These are phyloP conservation scores for Phyllotreta cruciferae DNA, from an alignment of 2,888 invertebrate species.

Conservation along the genomic window DNA sequence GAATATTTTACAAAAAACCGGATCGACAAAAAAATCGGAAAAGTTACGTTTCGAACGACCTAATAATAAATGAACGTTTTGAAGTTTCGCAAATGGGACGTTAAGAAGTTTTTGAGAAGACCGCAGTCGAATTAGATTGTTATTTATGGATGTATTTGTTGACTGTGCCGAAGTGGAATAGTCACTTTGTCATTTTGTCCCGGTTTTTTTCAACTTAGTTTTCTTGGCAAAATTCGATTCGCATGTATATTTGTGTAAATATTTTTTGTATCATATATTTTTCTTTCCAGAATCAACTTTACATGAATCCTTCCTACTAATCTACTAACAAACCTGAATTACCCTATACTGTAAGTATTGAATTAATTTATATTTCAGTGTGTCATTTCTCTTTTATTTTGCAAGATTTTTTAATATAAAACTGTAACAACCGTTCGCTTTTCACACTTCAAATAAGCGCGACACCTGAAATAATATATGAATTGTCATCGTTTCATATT, in stretches of 20 bases:
- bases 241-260: neutral
- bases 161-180: constrained; percentile 12
- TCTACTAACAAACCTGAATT: too few species aligned
- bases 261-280: neutral
- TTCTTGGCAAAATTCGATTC: constrained; percentile 11
- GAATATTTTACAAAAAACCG: constrained; percentile 18
- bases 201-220: neutral
- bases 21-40: constrained; percentile 11
- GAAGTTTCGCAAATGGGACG: constrained; percentile 23
- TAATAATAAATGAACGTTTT: constrained; percentile 21
- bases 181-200: constrained; percentile 20
- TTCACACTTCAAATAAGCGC: too few species aligned
- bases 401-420: too few species aligned
- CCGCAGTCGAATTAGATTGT: constrained; percentile 15
- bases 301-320: neutral
- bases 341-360: too few species aligned
- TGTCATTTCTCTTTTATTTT: too few species aligned
- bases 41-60: constrained; percentile 12
- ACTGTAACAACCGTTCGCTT: too few species aligned
- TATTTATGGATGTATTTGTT: constrained; percentile 25
- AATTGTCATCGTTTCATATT: constrained; percentile 11
- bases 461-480: too few species aligned
- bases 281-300: neutral
- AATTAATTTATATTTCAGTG: too few species aligned
- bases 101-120: constrained; percentile 25